These are phyloP conservation scores for Drosophila cardini DNA, from an alignment of 1,140 invertebrate species.

Conservation along the genomic window DNA sequence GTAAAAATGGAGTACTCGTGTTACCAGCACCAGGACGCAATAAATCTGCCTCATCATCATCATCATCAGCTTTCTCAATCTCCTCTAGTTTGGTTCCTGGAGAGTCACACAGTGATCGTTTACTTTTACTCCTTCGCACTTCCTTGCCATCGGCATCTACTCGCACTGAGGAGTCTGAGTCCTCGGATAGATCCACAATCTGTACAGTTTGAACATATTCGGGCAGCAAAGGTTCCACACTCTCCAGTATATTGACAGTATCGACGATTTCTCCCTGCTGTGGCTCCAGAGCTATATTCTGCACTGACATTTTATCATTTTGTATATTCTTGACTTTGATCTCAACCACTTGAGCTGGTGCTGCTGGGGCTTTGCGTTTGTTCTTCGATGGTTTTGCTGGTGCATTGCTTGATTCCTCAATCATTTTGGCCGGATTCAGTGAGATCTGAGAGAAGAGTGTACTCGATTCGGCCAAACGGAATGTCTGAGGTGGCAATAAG, in stretches of 20 bases:
- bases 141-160: slow-evolving; percentile 64
- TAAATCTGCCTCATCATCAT: slow-evolving; percentile 30
- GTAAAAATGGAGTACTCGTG: slow-evolving; percentile 72
- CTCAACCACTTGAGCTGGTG: slow-evolving; percentile 75
- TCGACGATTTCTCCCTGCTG: slow-evolving; percentile 78
- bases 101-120: slow-evolving; percentile 59
- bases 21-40: slow-evolving; percentile 61
- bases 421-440: slow-evolving; percentile 45
- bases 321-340: slow-evolving; percentile 78
- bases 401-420: neutral
- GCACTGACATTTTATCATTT: slow-evolving; percentile 83
- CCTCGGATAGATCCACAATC: slow-evolving; percentile 82
- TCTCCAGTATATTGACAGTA: slow-evolving; percentile 82
- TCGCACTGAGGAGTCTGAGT: slow-evolving; percentile 75
- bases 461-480: slow-evolving; percentile 88
- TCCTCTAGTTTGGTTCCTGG: slow-evolving; percentile 25
- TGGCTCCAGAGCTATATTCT: slow-evolving; percentile 72
- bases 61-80: slow-evolving; percentile 6
- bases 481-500: slow-evolving; percentile 85
- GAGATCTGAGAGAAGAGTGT: slow-evolving; percentile 90
- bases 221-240: slow-evolving; percentile 78
- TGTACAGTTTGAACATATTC: slow-evolving; percentile 84
- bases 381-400: slow-evolving; percentile 60
- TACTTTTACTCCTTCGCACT: slow-evolving; percentile 71
- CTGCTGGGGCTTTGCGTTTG: slow-evolving; percentile 64